phyloP scores from a whole-genome alignment of 2,888 invertebrate genomes.

The Aromia moschata region DNA sequence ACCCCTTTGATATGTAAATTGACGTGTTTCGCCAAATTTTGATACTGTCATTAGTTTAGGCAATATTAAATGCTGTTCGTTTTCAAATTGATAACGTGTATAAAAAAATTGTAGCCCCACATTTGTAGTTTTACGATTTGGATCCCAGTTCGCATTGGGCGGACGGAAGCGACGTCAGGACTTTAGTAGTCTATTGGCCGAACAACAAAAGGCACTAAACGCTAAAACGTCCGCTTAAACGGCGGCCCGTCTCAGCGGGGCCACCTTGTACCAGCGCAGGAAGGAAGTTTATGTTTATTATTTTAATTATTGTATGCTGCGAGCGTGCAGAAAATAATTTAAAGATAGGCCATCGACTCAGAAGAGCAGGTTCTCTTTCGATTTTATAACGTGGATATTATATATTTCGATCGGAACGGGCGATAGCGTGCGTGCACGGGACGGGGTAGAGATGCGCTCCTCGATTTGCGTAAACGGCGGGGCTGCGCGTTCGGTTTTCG shows the following conservation, averaged over 20 bases:
- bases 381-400: conserved; percentile 44
- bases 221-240: conserved; percentile 5
- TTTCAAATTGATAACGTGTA: too few species aligned
- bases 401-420: conserved; percentile 27
- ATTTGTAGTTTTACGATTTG: too few species aligned
- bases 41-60: too few species aligned
- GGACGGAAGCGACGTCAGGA: too few species aligned
- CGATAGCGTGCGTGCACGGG: conserved; percentile 8
- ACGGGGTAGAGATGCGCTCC: neutral
- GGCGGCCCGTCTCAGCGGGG: conserved; percentile 2
- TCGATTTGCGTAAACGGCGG: neutral
- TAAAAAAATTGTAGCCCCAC: too few species aligned
- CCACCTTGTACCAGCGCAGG: conserved; percentile 39
- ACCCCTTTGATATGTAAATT: too few species aligned
- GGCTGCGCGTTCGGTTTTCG: too few species aligned
- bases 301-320: conserved; percentile 48
- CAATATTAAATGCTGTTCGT: too few species aligned
- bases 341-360: conserved; percentile 52
- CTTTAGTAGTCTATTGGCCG: too few species aligned
- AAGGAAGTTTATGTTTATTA: conserved; percentile 56
- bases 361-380: conserved; percentile 51
- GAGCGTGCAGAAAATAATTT: conserved; percentile 52
- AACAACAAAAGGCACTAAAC: neutral
- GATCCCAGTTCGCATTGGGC: too few species aligned
- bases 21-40: too few species aligned